These are phyloP conservation scores for Barnardius zonarius DNA, from an alignment of 2,113 vertebrate species.

Conservation along the genomic window DNA sequence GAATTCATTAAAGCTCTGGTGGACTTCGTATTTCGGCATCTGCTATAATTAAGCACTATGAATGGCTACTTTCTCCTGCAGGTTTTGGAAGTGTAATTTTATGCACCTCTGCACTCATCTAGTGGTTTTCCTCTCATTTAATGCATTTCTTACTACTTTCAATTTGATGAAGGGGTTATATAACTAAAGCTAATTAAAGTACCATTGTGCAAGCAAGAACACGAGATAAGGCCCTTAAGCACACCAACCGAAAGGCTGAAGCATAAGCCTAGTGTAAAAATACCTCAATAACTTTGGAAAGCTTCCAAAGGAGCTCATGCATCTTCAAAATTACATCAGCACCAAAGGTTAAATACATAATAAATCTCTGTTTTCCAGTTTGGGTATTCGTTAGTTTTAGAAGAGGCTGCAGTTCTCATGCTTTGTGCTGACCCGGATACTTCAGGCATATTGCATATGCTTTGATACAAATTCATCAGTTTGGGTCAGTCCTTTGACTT, in stretches of 20 bases:
- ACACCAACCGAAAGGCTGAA: background rate
- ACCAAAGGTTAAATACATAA: background rate
- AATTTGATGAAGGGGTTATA: conserved; percentile 5
- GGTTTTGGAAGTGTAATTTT: background rate
- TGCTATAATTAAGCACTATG: background rate
- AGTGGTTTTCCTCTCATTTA: background rate
- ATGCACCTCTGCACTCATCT: background rate
- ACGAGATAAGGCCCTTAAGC: background rate
- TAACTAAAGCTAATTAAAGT: conserved; percentile 23
- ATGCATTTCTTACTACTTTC: background rate
- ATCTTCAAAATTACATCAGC: background rate
- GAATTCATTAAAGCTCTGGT: background rate
- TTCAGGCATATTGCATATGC: background rate
- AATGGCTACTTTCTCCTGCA: background rate
- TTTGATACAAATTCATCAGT: background rate
- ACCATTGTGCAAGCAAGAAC: background rate
- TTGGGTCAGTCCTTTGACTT: background rate
- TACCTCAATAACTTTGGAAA: background rate
- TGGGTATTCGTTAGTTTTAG: background rate
- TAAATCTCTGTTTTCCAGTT: background rate
- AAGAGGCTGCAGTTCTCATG: background rate
- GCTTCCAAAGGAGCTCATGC: background rate
- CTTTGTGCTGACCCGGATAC: background rate
- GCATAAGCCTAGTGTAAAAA: background rate
- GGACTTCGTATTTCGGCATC: background rate